Conservation (phyloP, 1,140 invertebrate genomes). For the Diorhabda sublineata region DNA sequence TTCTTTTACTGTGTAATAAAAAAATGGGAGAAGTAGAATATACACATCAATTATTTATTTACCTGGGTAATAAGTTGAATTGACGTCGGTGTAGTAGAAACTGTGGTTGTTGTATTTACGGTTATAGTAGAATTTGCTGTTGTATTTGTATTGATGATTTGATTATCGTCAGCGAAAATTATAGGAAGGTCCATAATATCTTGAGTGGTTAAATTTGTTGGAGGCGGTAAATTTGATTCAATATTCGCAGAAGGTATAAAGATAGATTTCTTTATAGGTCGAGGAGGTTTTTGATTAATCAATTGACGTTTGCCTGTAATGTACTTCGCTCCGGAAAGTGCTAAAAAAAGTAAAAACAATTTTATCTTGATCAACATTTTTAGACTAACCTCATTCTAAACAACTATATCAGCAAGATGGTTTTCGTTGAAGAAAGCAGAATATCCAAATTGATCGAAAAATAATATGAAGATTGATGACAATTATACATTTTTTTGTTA, state of each 20-base stretch:
- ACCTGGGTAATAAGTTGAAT: not conserved
- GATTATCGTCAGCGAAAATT: constrained; percentile 62
- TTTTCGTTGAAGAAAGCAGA: too few relatives aligned
- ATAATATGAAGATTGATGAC: too few relatives aligned
- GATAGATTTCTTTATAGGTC: constrained; percentile 28
- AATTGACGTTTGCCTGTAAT: constrained; percentile 40
- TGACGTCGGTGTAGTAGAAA: not conserved
- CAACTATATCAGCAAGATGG: too few relatives aligned
- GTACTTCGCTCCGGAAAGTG: constrained; percentile 26
- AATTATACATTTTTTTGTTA: too few relatives aligned
- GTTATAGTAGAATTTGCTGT: constrained; percentile 27
- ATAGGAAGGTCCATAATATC: constrained; percentile 65
- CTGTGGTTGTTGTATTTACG: not conserved
- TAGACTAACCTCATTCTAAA: too few relatives aligned
- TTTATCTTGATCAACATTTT: too few relatives aligned
- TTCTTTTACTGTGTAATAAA: too few relatives aligned
- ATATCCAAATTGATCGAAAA: too few relatives aligned
- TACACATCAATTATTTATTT: not conserved
- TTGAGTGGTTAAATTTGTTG: constrained; percentile 54
- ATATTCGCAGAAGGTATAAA: constrained; percentile 20
- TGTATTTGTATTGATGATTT: constrained; percentile 47
- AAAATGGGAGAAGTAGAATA: too few relatives aligned
- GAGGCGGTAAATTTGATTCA: constrained; percentile 31
- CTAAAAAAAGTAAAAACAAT: not conserved
- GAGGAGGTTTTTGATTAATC: constrained; percentile 27